Conservation (phyloP, 2,888 invertebrate genomes). For the Oeneis ivallda region DNA sequence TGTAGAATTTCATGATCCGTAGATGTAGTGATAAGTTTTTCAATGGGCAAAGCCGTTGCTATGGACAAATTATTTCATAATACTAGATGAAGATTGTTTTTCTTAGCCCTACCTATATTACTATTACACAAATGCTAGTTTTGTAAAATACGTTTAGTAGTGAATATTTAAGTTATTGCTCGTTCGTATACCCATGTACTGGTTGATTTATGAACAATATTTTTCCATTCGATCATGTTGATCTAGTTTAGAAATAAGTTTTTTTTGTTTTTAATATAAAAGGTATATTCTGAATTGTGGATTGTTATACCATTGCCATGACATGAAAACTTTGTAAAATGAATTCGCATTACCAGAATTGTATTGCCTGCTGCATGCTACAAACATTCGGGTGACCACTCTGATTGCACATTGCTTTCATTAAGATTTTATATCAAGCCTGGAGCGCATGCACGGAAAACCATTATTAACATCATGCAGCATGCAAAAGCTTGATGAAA, state of each 20-base stretch:
- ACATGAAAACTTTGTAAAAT: slow-evolving; percentile 39
- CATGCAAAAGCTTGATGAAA: slow-evolving; percentile 74
- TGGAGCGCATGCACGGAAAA: slow-evolving; percentile 62
- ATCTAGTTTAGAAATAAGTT: slow-evolving; percentile 52
- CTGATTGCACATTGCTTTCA: slow-evolving; percentile 40
- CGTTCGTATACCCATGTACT: slow-evolving; percentile 54
- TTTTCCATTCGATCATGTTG: slow-evolving; percentile 49
- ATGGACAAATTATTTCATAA: slow-evolving; percentile 50
- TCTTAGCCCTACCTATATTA: slow-evolving; percentile 56
- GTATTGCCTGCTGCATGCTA: slow-evolving; percentile 80
- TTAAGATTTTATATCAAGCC: slow-evolving; percentile 44
- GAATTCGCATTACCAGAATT: slow-evolving; percentile 42
- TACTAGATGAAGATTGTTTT: slow-evolving; percentile 49
- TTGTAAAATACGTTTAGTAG: slow-evolving; percentile 62
- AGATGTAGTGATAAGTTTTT: slow-evolving; percentile 71
- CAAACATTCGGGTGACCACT: slow-evolving; percentile 49
- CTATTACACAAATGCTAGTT: slow-evolving; percentile 60
- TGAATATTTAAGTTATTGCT: slow-evolving; percentile 53
- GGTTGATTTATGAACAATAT: slow-evolving; percentile 33
- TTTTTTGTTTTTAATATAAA: slow-evolving; percentile 21
- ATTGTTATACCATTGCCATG: slow-evolving; percentile 14
- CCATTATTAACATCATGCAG: slow-evolving; percentile 70
- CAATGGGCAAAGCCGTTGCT: slow-evolving; percentile 63
- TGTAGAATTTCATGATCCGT: slow-evolving; percentile 69
- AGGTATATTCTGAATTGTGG: slow-evolving; percentile 18